Base-by-base conservation (phyloP, 1,140 invertebrate species). In the Bombus consobrinus region DNA sequence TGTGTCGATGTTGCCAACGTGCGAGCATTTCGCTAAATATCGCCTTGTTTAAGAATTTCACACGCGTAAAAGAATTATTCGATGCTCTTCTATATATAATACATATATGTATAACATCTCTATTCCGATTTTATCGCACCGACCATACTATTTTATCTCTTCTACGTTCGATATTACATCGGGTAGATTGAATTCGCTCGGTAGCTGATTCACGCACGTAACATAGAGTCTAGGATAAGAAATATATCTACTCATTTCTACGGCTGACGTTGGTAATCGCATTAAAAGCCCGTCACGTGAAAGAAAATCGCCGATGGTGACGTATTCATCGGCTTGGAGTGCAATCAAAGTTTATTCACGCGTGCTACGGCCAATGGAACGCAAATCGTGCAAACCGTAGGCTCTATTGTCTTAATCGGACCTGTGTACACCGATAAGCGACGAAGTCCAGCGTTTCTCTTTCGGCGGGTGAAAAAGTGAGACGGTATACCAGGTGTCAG, bases 401-500 rank as follows among this genome's bases (percentile, higher is more conserved):
- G 28, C 79, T 89, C 69, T 80, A 92, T 93, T 93, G 92, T 93
- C 86, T 93, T 87, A 90, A 92, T 90, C 88, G 57, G 74, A 84
- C 74, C 77, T 9, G 72, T 71, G 71, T 72, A 32, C 39, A 64
- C 22, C 71, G 75, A 64, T 68, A 75, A 87, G 73, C 41, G 81
- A 59, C 77, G 39, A 81, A 88, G 80, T 83, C 47, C 81, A 78
- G 77, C 83, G 81, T 86, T 39, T 66, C 73, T 75, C 83, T 62
- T 78, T 41, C 43, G 39, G 57, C 53, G 82, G 47, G 85, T 28
- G 80, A 85, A 71, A 82, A 79, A 85, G 85, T 81, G 80, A 86
- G 87, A 88, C 66, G 79, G 62, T 34, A 79, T 87, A 87, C 87
- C 85, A 88, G 89, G 93, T 94, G 93, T 94, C 93, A 94, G 93